These are phyloP conservation scores for Lypha dubia DNA, from an alignment of 2,888 invertebrate genomes.

Conservation along the genomic window DNA sequence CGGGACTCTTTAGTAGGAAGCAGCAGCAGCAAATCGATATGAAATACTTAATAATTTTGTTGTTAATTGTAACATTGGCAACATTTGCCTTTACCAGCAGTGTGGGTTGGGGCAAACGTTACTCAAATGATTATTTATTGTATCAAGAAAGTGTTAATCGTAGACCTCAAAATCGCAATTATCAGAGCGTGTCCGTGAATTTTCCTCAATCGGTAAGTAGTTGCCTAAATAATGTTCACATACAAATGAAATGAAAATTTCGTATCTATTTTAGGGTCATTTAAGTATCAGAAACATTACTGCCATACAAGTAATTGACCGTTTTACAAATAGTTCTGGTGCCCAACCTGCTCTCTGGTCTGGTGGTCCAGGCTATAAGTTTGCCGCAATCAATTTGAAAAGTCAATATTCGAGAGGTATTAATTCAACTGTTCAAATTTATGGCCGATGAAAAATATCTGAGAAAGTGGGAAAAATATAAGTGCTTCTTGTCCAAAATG, in stretches of 20 bases:
- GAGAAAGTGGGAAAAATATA: no score
- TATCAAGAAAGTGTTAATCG: conserved; percentile 66
- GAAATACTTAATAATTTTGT: conserved; percentile 67
- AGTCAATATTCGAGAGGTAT: conserved; percentile 73
- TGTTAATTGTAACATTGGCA: conserved; percentile 65
- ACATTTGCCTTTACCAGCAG: conserved; percentile 57
- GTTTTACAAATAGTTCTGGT: conserved; percentile 77
- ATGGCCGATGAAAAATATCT: conserved; percentile 33
- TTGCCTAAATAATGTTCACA: not conserved
- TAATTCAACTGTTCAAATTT: conserved; percentile 76
- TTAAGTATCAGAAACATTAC: conserved; percentile 70
- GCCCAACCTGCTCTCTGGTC: conserved; percentile 73
- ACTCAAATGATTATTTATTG: conserved; percentile 51
- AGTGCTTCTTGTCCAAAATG: no score
- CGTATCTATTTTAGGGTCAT: conserved; percentile 67
- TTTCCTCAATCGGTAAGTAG: conserved; percentile 73
- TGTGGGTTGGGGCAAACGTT: conserved; percentile 68
- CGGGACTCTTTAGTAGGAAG: not conserved
- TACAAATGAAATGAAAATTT: not conserved
- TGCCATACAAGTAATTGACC: conserved; percentile 75
- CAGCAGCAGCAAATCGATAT: conserved; percentile 44
- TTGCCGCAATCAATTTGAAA: conserved; percentile 73
- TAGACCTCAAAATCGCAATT: conserved; percentile 47
- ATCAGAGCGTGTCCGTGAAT: conserved; percentile 45
- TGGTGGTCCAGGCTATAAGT: conserved; percentile 75